Base-by-base conservation (phyloP, 2,888 invertebrate genomes). In the Chymomyza procnemis region DNA sequence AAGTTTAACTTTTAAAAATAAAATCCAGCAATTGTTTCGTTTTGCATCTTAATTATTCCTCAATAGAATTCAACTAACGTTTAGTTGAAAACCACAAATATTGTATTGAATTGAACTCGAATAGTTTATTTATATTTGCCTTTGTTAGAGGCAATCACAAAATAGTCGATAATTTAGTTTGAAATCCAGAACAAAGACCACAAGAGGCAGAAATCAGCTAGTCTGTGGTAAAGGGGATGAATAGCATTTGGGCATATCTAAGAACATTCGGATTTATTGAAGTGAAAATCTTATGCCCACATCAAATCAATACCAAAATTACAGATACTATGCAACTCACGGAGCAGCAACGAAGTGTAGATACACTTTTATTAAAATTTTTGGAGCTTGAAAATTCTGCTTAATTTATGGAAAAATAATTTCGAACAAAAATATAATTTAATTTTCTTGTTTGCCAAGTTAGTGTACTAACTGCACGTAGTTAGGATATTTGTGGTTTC, bases 141-240 rank as follows among this genome's bases (percentile, higher is more conserved):
- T 12, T 19, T 22, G 9, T 66, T 67, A 69, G 66, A 72, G 67
- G 76, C 79, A 80, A 80, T 80, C 80, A 82, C 78, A 78, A 80
- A 81, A 80, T 80, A 78, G 79, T 55, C 57, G 64, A 63, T 69
- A 74, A 74, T 69, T 68, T 68, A 66, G 67, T 66, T 71, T 66
- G 58, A 67, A 66, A 64, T 58, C 57, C 60, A 22, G 12, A 19
- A 21, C 26, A 4, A 26, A 26, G 26, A 26, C 26, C 26, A 54
- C 54, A 54, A 18, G 14, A 14, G 19, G 19, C 58, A 57, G 34
- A 57, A 14, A 57, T 26, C 57, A 57, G n/a, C 18, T 26, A 26
- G 55, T 16, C 41, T 9, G n/a, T 22, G 6, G 18, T 12, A 47
- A 1, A 8, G 19, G 18, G 12, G 18, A 2, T 18, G 16, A 4